Conservation (phyloP, 2,888 invertebrate species). For the Brachyptera putata region DNA sequence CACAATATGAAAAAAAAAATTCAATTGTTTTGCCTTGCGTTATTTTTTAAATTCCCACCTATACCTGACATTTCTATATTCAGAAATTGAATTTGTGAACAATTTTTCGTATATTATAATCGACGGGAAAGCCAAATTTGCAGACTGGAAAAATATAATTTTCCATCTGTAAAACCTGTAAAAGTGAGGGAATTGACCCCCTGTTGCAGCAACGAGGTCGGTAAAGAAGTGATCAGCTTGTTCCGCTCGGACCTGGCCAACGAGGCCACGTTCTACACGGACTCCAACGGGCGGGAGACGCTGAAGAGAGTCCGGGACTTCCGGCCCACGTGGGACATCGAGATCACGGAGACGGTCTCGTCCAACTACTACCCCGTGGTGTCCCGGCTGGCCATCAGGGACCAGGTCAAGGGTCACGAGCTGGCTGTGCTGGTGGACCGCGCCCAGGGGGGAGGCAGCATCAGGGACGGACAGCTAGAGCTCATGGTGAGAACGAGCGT, state of each 20-base stretch:
- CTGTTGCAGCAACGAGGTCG: conserved; percentile 40
- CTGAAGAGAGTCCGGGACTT: conserved; percentile 55
- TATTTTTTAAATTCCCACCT: too few relatives aligned
- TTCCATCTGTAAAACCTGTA: background rate
- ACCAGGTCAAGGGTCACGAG: conserved; percentile 43
- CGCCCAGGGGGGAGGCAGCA: conserved; percentile 58
- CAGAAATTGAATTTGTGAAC: too few relatives aligned
- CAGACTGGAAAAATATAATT: too few relatives aligned
- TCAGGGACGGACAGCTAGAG: conserved; percentile 57
- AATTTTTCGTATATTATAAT: too few relatives aligned
- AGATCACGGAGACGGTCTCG: conserved; percentile 53
- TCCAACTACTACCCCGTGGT: conserved; percentile 75
- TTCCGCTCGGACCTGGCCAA: conserved; percentile 56
- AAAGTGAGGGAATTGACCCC: too few relatives aligned
- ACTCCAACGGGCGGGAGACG: conserved; percentile 74
- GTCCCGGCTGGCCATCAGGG: conserved; percentile 56
- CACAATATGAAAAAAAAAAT: too few relatives aligned
- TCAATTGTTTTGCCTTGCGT: too few relatives aligned
- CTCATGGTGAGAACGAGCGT: conserved; percentile 64
- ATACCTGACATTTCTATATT: too few relatives aligned
- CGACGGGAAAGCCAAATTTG: too few relatives aligned
- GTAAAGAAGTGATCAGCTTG: conserved; percentile 65
- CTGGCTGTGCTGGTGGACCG: conserved; percentile 58
- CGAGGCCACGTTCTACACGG: conserved; percentile 63
- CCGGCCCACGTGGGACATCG: conserved; percentile 55